Evolutionary conservation across 2,113 vertebrate species (phyloP).

Genomic region (Callaeas wilsoni): DNA sequence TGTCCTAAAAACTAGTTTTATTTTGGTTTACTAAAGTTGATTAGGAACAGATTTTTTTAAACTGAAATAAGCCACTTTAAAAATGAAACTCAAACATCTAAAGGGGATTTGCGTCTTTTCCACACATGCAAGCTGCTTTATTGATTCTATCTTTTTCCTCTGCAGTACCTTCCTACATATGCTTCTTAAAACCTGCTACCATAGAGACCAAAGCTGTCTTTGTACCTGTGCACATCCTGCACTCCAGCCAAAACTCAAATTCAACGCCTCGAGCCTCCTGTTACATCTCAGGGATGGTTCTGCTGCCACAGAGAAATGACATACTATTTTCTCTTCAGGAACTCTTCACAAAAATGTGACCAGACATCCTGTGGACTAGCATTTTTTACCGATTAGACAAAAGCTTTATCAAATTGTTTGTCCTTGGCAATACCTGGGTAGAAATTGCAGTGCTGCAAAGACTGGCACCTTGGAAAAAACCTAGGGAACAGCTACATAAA

Average conservation of each 20-base stretch:
- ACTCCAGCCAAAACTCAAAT: background rate
- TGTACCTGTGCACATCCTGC: background rate
- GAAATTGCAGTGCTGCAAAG: background rate
- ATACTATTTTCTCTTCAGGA: background rate
- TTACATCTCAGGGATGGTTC: background rate
- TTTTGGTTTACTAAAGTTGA: slow-evolving; percentile 59
- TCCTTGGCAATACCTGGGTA: background rate
- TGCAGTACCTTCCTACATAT: background rate
- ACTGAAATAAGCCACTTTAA: slow-evolving; percentile 43
- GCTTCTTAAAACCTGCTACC: background rate
- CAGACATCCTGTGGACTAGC: background rate
- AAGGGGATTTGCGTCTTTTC: background rate
- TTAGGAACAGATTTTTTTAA: slow-evolving; percentile 50
- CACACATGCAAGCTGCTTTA: slow-evolving; percentile 1
- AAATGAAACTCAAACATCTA: slow-evolving; percentile 45
- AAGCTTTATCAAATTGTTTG: background rate
- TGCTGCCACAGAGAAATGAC: background rate
- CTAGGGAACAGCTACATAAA: background rate
- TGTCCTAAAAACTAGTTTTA: slow-evolving; percentile 56
- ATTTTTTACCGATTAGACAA: background rate
- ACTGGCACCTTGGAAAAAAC: background rate
- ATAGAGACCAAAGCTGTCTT: background rate
- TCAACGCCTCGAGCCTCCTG: background rate
- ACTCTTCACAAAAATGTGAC: background rate
- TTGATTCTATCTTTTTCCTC: background rate